A percentile compares a stretch with the other conserved stretches of the same genome.
Conservation (phyloP, 2,888 invertebrate genomes). For the Nemoura dubitans region DNA sequence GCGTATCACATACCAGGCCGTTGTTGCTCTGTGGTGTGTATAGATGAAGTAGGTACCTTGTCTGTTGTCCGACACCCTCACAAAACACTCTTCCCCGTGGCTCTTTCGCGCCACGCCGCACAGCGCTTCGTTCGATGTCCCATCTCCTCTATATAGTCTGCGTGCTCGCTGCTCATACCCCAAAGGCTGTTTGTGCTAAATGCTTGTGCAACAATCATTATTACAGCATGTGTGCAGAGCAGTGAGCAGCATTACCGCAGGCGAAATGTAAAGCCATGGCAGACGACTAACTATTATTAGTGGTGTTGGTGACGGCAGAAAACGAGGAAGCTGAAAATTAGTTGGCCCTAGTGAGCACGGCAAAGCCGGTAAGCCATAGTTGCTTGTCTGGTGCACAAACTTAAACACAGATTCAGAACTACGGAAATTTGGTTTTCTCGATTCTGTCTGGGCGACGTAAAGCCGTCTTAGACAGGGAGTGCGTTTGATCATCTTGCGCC, state of each 20-base stretch:
- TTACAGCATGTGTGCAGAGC: too few species aligned
- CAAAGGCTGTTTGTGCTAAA: neutral
- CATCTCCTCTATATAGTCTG: too few species aligned
- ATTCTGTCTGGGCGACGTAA: neutral
- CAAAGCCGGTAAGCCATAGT: neutral
- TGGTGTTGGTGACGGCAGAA: neutral
- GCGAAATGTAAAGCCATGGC: neutral
- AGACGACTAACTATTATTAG: constrained; percentile 7
- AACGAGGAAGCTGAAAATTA: neutral
- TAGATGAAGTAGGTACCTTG: too few species aligned
- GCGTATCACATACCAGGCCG: neutral
- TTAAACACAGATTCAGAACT: neutral
- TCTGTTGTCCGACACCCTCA: neutral
- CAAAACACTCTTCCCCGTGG: neutral
- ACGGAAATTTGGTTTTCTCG: constrained; percentile 5
- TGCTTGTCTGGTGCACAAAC: too few species aligned
- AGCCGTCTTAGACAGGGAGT: too few species aligned
- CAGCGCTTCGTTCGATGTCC: too few species aligned
- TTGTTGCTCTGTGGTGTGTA: neutral
- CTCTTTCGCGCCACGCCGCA: neutral
- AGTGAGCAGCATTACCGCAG: neutral
- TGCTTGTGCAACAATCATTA: neutral
- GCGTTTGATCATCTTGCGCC: too few species aligned
- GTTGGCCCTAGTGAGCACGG: neutral
- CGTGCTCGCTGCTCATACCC: too few species aligned